Conservation (phyloP, 1,140 invertebrate species). For the Bombus waltoni region DNA sequence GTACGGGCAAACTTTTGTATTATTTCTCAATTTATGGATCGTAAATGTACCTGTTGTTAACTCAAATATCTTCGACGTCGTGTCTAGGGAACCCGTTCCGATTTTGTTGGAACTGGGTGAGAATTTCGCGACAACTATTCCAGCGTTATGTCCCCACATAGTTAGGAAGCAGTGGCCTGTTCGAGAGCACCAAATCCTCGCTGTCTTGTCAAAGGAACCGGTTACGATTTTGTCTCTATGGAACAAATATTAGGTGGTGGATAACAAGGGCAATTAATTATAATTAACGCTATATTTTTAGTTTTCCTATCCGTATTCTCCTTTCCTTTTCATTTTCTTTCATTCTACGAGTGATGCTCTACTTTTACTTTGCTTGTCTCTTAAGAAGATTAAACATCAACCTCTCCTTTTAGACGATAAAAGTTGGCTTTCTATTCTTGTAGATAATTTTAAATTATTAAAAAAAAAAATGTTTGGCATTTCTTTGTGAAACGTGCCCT, state of each 20-base stretch:
- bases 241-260: background rate
- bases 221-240: constrained; percentile 89
- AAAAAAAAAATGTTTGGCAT: no score
- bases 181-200: constrained; percentile 87
- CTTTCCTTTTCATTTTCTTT: no score
- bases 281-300: background rate
- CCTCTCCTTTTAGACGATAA: no score
- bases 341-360: no score
- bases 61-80: constrained; percentile 88
- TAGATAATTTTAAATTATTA: no score
- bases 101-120: constrained; percentile 85
- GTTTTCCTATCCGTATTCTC: background rate
- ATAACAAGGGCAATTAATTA: background rate
- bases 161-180: constrained; percentile 87
- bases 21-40: background rate
- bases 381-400: no score
- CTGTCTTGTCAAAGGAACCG: constrained; percentile 92
- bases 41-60: constrained; percentile 65
- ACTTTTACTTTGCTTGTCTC: no score
- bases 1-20: background rate
- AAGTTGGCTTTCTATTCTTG: no score
- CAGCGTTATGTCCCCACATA: constrained; percentile 88
- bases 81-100: constrained; percentile 90
- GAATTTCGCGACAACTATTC: constrained; percentile 89
- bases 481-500: no score